Evolutionary conservation across 2,797 vertebrate species (phyloP).

Genomic region (Coendou prehensilis): DNA sequence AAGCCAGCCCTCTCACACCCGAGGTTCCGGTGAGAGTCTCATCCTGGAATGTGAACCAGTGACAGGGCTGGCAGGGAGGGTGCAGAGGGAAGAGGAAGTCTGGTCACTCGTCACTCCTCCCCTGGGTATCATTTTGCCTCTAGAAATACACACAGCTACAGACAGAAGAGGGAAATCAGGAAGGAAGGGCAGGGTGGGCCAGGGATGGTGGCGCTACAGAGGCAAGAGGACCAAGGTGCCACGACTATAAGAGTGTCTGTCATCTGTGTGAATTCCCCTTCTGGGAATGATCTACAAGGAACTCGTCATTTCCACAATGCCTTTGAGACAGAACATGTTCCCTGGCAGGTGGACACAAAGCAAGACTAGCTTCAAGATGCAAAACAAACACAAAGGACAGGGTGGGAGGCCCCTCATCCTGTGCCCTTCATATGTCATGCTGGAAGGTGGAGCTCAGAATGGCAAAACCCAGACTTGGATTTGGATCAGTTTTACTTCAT

Average conservation of each 20-base stretch:
- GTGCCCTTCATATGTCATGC: not conserved
- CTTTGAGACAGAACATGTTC: not conserved
- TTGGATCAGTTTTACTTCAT: too few relatives aligned
- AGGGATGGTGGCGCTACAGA: not conserved
- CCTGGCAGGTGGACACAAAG: not conserved
- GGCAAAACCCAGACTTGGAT: not conserved
- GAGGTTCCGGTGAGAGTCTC: not conserved
- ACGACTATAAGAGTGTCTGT: not conserved
- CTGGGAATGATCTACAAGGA: not conserved
- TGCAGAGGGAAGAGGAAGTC: not conserved
- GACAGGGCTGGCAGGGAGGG: fast-evolving
- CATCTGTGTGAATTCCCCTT: not conserved
- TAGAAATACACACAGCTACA: not conserved
- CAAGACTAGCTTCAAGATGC: not conserved
- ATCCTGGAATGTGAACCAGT: not conserved
- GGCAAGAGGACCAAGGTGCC: not conserved
- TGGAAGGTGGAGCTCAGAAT: not conserved
- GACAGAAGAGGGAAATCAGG: not conserved
- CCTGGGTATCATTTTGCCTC: not conserved
- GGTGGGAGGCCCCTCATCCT: not conserved
- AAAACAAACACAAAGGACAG: not conserved
- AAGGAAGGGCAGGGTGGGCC: not conserved
- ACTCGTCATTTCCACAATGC: not conserved
- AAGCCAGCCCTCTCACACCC: not conserved
- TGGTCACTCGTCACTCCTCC: not conserved